Conservation (phyloP, 2,113 vertebrate species). For the Callopanchax toddi region DNA sequence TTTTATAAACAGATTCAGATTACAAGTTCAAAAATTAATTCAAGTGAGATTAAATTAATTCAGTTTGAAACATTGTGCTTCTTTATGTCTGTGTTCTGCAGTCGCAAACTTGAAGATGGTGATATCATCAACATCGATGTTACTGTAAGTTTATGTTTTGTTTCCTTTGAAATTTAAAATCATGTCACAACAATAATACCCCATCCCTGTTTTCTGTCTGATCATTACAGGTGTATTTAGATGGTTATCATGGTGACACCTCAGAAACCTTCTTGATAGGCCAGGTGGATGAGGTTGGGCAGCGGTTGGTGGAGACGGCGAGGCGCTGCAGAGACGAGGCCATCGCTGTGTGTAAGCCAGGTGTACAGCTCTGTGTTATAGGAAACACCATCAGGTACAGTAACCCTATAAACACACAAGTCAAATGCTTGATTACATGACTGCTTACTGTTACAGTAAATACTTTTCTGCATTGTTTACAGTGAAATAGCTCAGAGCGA, state of each 20-base stretch:
- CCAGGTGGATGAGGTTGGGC: constrained; percentile 87
- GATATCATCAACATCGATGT: constrained; percentile 99
- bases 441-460: background rate
- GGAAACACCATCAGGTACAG: constrained; percentile 95
- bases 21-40: background rate
- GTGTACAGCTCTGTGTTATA: constrained; percentile 88
- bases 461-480: constrained; percentile 3
- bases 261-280: constrained; percentile 97
- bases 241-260: constrained; percentile 97
- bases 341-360: constrained; percentile 88
- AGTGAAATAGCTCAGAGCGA: constrained; percentile 83
- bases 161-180: background rate
- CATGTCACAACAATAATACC: background rate
- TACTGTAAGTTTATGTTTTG: constrained; percentile 85
- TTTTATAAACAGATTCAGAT: no score
- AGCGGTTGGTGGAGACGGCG: constrained; percentile 87
- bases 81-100: constrained; percentile 63
- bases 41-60: background rate
- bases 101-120: constrained; percentile 93
- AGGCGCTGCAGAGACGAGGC: constrained; percentile 93
- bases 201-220: background rate
- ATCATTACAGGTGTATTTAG: constrained; percentile 87
- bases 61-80: no score
- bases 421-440: background rate
- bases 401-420: background rate